Evolutionary conservation across 1,140 invertebrate genomes (phyloP).

Genomic region (Ganaspis sp.): DNA sequence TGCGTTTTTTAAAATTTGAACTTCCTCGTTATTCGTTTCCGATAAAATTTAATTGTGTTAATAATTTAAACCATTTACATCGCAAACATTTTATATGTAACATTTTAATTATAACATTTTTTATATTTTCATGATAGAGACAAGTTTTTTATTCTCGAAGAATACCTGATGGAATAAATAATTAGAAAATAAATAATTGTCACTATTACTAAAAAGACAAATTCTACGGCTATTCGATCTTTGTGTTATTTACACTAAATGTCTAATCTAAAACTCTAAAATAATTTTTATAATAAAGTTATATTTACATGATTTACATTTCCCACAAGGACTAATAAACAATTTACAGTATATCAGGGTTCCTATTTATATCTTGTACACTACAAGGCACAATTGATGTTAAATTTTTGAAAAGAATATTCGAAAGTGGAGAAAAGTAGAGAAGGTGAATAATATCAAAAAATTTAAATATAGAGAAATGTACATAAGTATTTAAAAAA

Average conservation of each 20-base stretch:
- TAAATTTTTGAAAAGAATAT: no score
- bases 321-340: conserved; percentile 34
- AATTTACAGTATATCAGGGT: conserved; percentile 7
- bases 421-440: not conserved
- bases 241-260: not conserved
- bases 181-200: no score
- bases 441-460: not conserved
- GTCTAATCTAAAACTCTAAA: not conserved
- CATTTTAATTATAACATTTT: no score
- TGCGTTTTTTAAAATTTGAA: no score
- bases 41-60: no score
- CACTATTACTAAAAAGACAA: conserved; percentile 14
- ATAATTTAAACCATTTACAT: no score
- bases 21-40: no score
- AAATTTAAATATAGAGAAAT: no score
- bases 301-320: not conserved
- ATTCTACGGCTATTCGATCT: not conserved
- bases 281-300: not conserved
- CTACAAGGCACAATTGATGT: not conserved
- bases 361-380: not conserved
- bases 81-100: no score
- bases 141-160: no score
- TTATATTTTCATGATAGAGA: no score
- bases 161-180: no score
- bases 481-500: not conserved